Base-by-base conservation (phyloP, 1,140 invertebrate species). In the Liolophura sinensis region DNA sequence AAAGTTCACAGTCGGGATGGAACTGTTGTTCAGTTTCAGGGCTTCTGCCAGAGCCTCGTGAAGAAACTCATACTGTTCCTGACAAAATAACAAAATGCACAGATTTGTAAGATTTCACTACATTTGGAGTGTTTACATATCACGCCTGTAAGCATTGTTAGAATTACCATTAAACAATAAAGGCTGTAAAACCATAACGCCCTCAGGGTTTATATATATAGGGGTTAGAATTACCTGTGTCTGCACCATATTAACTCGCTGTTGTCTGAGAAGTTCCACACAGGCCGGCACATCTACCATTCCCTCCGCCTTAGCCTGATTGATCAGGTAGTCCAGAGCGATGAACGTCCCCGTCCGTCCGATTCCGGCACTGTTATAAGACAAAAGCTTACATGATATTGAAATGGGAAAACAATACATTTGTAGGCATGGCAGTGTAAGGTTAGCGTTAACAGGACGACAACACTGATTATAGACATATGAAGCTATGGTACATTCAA, bases 11-110 rank as follows among this genome's bases (percentile, higher is more conserved):
- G 97, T 95, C 60, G 71, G 60, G 5, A 73, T 68, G 1, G 62
- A 65, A 7, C 94, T 97, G 81, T 96, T 93, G 5, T 94, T 94
- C 86, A 94, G 96, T 71, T 94, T 91, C 15, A 92, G 90, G 84
- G 91, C 91, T 83, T 97, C 96, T 83, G 96, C 91, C 16, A 97
- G 82, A 47, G 95, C 92, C 54, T 94, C 91, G 84, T 97, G 97
- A 68, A 97, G 91, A 85, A 97, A 97, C 71, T 97, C 93, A 84
- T 97, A 97, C 87, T 97, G 94, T 89, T 96, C 96, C 88, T 95
- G 83, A 9, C 9, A 5, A n/a, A n/a, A 9, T 40, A 9, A 40
- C 31, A 40, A 40, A 40, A 40, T 40, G 9, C 3, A 40, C 9
- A 9, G 31, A 40, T 5, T 3, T 40, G 31, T 40, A 5, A 40